Base-by-base conservation (phyloP, 2,113 vertebrate genomes). In the Polyodon spathula region DNA sequence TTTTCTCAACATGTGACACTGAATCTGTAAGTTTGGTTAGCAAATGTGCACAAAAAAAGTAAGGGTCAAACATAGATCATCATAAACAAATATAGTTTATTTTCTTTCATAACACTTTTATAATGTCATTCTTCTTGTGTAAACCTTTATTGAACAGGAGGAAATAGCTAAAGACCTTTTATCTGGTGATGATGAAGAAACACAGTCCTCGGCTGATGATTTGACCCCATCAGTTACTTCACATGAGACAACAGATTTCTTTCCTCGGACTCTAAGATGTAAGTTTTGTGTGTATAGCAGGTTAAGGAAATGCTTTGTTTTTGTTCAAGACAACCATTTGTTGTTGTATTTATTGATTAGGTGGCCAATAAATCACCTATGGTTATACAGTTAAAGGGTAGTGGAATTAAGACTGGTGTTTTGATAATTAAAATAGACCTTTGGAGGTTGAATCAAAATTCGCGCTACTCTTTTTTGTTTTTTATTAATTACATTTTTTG, bases 81-180 rank as follows among this genome's bases (percentile, higher is more conserved):
- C 27, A 27, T 27, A 27, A 27, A 27, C 27, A 27, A 27, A n/a
- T n/a, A n/a, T 27, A 27, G 1, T n/a, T 0, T 67, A n/a, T 58
- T 17, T 69, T 41, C 40, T 80, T 61, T 56, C 64, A 6, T 72
- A 42, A 40, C 7, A 40, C 7, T 27, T 6, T 14, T 27, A 27
- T 27, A 27, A 27, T 27, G 3, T 27, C 27, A 27, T 1, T 27
- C 27, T 27, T 27, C 27, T 27, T 3, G 27, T 27, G 3, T 27
- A 27, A 27, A 38, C 46, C 16, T 50, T 39, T 41, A 67, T 8
- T 63, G 64, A 69, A 11, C 50, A 99, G 96, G 96, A 97, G 76
- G 95, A 99, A 79, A 99, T 99, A 9, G 96, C 94, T 51, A 99
- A 99, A 87, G 96, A 99, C 71, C 84, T 98, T n/a, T 74, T 99